phyloP scores from a whole-genome alignment of 2,113 vertebrate genomes.

The Neodon shergylaensis region DNA sequence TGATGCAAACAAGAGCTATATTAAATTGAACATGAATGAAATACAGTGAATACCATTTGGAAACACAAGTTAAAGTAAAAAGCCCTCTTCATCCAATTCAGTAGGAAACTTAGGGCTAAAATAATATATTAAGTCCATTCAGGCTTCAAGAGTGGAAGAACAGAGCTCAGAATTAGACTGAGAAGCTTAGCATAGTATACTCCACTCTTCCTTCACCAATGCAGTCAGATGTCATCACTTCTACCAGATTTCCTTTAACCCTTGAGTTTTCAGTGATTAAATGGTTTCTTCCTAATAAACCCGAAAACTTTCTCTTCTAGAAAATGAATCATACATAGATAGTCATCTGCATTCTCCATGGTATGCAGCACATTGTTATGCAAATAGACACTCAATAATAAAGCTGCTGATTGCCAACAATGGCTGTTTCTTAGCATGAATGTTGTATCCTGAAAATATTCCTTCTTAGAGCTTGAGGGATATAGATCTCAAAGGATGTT shows the following conservation, averaged over 20 bases:
- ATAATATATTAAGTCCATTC: background rate
- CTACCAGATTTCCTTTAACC: background rate
- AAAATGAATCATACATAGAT: background rate
- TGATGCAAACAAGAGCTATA: conserved; percentile 32
- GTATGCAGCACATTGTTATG: background rate
- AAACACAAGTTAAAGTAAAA: conserved; percentile 22
- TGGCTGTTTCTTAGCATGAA: conserved; percentile 9
- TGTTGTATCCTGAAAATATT: background rate
- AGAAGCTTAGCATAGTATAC: rapidly evolving
- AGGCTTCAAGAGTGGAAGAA: background rate
- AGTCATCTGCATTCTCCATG: background rate
- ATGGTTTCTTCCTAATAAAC: background rate
- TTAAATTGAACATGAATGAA: conserved; percentile 35
- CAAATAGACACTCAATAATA: conserved; percentile 54
- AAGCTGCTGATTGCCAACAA: conserved; percentile 31
- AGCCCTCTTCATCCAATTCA: background rate
- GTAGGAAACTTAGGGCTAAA: conserved; percentile 8
- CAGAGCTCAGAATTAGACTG: background rate
- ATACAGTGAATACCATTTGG: conserved; percentile 1
- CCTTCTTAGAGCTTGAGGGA: conserved; percentile 7
- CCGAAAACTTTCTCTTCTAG: background rate
- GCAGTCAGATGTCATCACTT: background rate
- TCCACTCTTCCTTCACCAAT: background rate
- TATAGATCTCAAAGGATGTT: conserved; percentile 62
- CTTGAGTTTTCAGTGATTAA: background rate